Evolutionary conservation across 92 coral and sea anemone species (phyloP), one percentile per base, ranked within the genome.

Genomic region (Epizoanthus scotinus): DNA sequence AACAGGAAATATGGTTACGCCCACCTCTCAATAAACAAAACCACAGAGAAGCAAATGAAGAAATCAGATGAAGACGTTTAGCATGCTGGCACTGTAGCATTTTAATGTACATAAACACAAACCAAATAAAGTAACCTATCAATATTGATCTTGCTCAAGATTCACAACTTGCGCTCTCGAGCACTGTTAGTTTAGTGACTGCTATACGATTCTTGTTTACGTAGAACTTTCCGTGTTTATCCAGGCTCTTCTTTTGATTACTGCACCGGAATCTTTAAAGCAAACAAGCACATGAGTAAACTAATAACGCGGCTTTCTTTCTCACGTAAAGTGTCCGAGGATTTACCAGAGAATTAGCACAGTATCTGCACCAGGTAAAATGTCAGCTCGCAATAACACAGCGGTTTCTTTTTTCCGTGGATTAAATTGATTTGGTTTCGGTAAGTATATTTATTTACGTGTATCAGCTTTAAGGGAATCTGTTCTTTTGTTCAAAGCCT

Each of bases 51-150:
- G 34, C 24, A 64, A 64, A 64, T 64, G 70, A 27, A 64, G n/a
- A 29, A 25, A 26, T 27, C 38, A 63, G 38, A 26, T 40, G 81
- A 58, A 21, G 26, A 75, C 20, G 31, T 40, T 75, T 58, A 36
- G 67, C 81, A 38, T 15, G 15, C 67, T 75, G 4, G 53, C 10
- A 18, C 54, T 8, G 57, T 59, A 59, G 56, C 59, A 62, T 74
- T 26, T 34, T 34, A 34, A 34, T 74, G 81, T 58, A 59, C 57
- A 75, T 75, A 75, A 75, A 75, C 81, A 57, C 67, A 60, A 57
- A 75, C 81, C 59, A 75, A 59, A 75, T 75, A 38, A 75, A 75
- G 81, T 15, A 75, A 74, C 19, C 27, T 71, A 71, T n/a, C 81
- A 40, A 58, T 75, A 58, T 75, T 59, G 60, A 24, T 75, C 56